phyloP scores from a whole-genome alignment of 2,113 vertebrate species.

The Microtus pennsylvanicus region DNA sequence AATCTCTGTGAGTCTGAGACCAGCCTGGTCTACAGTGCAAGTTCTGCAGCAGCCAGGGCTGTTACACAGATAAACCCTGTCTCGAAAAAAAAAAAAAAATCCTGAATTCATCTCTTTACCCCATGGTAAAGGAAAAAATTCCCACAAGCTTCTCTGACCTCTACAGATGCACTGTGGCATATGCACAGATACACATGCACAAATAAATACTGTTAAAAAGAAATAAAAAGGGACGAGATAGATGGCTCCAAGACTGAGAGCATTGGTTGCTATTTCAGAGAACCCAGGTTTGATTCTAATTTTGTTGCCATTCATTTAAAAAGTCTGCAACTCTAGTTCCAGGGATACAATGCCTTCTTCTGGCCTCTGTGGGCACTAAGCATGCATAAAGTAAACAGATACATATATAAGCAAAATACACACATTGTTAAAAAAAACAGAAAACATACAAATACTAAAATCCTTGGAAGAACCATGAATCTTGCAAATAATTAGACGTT shows the following conservation, averaged over 20 bases:
- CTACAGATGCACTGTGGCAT: not conserved
- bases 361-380: not conserved
- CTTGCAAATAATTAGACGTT: constrained; percentile 18
- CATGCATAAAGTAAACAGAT: not conserved
- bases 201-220: not conserved
- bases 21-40: not conserved
- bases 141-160: not conserved
- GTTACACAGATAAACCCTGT: not conserved
- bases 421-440: not conserved
- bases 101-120: not conserved
- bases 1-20: not conserved
- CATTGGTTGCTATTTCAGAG: not conserved
- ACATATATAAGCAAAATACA: not conserved
- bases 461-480: not conserved
- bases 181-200: not conserved
- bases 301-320: not conserved
- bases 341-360: not conserved
- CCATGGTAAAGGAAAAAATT: not conserved
- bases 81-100: not conserved
- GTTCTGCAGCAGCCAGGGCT: not conserved
- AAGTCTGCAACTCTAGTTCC: not conserved
- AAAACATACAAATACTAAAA: constrained; percentile 41
- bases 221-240: not conserved
- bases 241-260: not conserved
- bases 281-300: not conserved